Evolutionary conservation across 1,140 invertebrate species (phyloP).

Genomic region (Drosophila watanabei): DNA sequence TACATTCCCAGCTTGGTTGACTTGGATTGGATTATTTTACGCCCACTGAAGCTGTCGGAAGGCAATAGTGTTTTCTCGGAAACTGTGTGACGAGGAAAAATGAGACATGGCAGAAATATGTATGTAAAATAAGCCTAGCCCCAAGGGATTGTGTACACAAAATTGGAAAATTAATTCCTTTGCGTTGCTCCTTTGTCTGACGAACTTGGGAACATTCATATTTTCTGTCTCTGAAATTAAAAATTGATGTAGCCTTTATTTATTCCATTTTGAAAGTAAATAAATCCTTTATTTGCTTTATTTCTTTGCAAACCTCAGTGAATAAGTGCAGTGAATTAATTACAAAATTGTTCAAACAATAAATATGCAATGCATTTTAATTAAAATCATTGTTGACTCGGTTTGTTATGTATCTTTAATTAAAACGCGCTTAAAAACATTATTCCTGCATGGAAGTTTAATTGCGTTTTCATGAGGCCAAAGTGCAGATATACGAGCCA

Average conservation of each 20-base stretch:
- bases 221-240: neutral
- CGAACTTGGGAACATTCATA: neutral
- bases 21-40: conserved; percentile 34
- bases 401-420: conserved; percentile 1
- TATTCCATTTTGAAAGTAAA: neutral
- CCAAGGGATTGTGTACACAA: neutral
- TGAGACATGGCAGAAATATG: neutral
- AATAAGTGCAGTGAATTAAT: neutral
- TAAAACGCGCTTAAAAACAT: conserved; percentile 11
- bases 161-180: neutral
- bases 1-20: conserved; percentile 6
- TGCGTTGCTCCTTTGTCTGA: neutral
- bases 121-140: neutral
- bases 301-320: neutral
- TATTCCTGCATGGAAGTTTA: neutral
- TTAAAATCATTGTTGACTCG: neutral
- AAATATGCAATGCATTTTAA: conserved; percentile 16
- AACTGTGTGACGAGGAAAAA: neutral
- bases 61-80: neutral
- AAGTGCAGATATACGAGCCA: neutral
- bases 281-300: neutral
- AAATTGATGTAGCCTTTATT: neutral
- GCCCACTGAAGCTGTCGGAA: conserved; percentile 15
- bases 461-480: conserved; percentile 9
- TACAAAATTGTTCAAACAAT: neutral